These are phyloP conservation scores for Hipposideros armiger DNA, from an alignment of 2,113 vertebrate genomes.

Conservation along the genomic window DNA sequence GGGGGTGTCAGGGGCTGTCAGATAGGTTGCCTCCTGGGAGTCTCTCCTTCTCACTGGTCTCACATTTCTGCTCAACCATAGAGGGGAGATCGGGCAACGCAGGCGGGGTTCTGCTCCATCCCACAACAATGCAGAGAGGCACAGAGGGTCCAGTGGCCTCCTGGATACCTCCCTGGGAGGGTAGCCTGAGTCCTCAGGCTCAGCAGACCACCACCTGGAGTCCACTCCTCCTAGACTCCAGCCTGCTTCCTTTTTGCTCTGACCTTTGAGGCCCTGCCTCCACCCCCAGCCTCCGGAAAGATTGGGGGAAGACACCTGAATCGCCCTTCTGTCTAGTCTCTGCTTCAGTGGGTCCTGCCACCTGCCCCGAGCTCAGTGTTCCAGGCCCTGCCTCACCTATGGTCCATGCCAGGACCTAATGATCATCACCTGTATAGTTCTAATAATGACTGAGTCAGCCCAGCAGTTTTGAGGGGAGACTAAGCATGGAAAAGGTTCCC, in stretches of 20 bases:
- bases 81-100: not conserved
- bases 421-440: not conserved
- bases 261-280: not conserved
- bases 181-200: not conserved
- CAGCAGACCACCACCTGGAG: not conserved
- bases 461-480: not conserved
- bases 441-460: not conserved
- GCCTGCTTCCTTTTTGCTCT: not conserved
- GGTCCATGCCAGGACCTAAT: not conserved
- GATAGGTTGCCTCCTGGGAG: not conserved
- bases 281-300: accelerated
- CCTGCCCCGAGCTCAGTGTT: too few species aligned
- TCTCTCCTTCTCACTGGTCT: not conserved
- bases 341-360: not conserved
- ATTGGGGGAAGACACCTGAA: not conserved
- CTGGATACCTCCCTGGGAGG: not conserved
- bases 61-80: accelerated
- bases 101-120: not conserved
- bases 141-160: not conserved
- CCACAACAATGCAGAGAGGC: accelerated
- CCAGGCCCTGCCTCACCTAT: not conserved
- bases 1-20: not conserved
- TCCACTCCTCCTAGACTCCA: too few species aligned
- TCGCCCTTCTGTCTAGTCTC: too few species aligned
- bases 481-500: not conserved